Evolutionary conservation across 2,888 invertebrate species (phyloP).

Genomic region (Sphaerophoria rueppellii): DNA sequence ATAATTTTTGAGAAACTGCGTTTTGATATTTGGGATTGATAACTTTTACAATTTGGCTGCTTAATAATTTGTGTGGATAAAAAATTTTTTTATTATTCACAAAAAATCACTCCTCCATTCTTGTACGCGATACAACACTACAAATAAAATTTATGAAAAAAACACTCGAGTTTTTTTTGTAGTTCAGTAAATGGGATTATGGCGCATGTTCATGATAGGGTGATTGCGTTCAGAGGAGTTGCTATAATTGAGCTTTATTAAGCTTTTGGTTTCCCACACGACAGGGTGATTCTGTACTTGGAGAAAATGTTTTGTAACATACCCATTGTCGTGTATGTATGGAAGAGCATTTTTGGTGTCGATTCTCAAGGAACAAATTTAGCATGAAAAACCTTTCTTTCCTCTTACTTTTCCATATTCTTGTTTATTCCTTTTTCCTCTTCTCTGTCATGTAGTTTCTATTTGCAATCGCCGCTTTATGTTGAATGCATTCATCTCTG

Average conservation of each 20-base stretch:
- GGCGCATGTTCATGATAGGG: conserved; percentile 62
- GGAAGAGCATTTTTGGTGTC: too few relatives aligned
- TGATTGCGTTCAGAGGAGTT: conserved; percentile 55
- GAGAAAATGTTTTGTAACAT: not conserved
- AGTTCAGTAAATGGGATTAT: conserved; percentile 67
- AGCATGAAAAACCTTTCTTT: too few relatives aligned
- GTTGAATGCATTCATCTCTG: too few relatives aligned
- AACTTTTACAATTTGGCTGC: conserved; percentile 24
- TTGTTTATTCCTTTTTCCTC: too few relatives aligned
- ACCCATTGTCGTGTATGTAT: not conserved
- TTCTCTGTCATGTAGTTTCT: too few relatives aligned
- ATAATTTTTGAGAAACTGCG: conserved; percentile 22
- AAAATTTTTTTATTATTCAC: conserved; percentile 62
- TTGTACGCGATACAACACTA: conserved; percentile 68
- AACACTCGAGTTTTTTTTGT: conserved; percentile 62
- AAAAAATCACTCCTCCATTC: conserved; percentile 72
- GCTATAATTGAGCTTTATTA: conserved; percentile 35
- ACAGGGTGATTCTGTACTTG: conserved; percentile 31
- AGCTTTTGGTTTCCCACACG: too few relatives aligned
- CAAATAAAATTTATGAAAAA: conserved; percentile 66
- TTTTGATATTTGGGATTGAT: conserved; percentile 31
- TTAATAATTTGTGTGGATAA: conserved; percentile 53
- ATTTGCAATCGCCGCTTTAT: too few relatives aligned
- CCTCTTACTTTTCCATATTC: too few relatives aligned
- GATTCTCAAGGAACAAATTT: too few relatives aligned